phyloP scores from a whole-genome alignment of 2,113 vertebrate species.

The Otocyon megalotis region DNA sequence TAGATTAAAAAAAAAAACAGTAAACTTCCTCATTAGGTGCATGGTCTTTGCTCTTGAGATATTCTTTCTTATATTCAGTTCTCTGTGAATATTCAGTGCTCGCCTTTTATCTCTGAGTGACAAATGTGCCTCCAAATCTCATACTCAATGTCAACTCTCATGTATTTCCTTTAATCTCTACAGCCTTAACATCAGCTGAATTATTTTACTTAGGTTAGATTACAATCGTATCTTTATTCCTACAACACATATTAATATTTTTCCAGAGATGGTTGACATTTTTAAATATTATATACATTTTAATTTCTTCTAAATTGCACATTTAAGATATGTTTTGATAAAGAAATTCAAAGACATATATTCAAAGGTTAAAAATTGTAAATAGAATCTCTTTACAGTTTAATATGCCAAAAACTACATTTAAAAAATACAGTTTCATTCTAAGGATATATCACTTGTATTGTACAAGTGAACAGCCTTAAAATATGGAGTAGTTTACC shows the following conservation, averaged over 20 bases:
- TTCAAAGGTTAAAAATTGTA: background rate
- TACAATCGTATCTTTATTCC: background rate
- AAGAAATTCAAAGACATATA: background rate
- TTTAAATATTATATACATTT: background rate
- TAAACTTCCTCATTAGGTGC: background rate
- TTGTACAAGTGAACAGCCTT: background rate
- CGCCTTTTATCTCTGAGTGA: background rate
- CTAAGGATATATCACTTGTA: background rate
- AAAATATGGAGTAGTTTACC: slow-evolving; percentile 16
- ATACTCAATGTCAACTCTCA: background rate
- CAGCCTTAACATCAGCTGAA: background rate
- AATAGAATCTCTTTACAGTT: background rate
- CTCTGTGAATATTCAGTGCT: background rate
- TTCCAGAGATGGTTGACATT: background rate
- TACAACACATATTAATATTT: background rate
- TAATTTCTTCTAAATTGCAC: background rate
- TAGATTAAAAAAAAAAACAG: background rate
- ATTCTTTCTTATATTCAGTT: background rate
- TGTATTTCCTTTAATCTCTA: background rate
- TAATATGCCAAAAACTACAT: background rate
- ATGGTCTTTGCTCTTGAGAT: background rate
- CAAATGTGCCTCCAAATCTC: background rate
- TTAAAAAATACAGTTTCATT: slow-evolving; percentile 22
- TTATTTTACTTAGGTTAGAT: background rate
- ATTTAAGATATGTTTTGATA: background rate